Evolutionary conservation across 2,797 vertebrate species (phyloP), one percentile per base, ranked within the genome.

Genomic region (Rhincodon typus): DNA sequence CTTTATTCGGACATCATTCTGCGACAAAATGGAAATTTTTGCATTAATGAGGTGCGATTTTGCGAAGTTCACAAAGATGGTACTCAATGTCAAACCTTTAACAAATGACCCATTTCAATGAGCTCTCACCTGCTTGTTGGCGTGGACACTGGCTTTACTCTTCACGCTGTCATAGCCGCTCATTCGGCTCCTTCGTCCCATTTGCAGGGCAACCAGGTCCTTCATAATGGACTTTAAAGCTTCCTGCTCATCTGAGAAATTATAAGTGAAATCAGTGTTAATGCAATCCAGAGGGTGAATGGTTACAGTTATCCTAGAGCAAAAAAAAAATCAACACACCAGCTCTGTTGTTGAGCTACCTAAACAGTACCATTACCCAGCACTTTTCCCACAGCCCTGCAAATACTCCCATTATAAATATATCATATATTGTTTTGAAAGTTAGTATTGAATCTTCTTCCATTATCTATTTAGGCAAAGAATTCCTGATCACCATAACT

Each of bases 161-260:
- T 99, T 99, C 97, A 98, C 97, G 95, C 97, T 97, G 96, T 99
- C 99, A n/a, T 98, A 98, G 0, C 98, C 97, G 94, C 98, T 96
- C 96, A 97, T 96, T 3, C 99, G 98, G 97, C 98, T 98, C 66
- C 98, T 98, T 95, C 98, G 97, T 96, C 98, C 98, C 99, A 99
- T 99, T 97, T 99, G 98, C 95, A 99, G 98, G 7, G 99, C 99
- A 95, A 99, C 99, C 97, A 99, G 98, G 98, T 99, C 99, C 97
- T 99, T 99, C 99, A 99, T 99, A 97, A 99, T 99, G 82, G 99
- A 99, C 97, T 99, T 98, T 97, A 99, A 98, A 97, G 99, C 99
- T 97, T 99, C 99, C 95, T 99, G 98, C 97, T 99, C 99, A 94
- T 99, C 99, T 99, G 97, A 7, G 96, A 96, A 74, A 69, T 96